Evolutionary conservation across 2,113 vertebrate species (phyloP).

Genomic region (Chionis minor): DNA sequence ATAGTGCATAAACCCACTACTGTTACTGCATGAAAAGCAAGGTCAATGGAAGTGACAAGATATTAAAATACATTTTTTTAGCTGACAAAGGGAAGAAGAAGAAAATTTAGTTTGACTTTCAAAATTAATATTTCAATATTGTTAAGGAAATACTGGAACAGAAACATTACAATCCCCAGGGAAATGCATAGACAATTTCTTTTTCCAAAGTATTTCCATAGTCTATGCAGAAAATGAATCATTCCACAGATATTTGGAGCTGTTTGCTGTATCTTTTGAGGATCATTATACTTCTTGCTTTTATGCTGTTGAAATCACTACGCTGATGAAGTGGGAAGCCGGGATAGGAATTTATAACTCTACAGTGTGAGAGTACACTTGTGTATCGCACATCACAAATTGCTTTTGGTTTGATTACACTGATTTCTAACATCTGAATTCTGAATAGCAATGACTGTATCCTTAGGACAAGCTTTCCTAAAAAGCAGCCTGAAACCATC

Average conservation of each 20-base stretch:
- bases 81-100: neutral
- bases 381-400: neutral
- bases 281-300: neutral
- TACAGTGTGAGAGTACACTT: neutral
- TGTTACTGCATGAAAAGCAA: neutral
- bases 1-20: neutral
- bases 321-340: neutral
- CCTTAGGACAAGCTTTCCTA: neutral
- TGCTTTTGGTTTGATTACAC: neutral
- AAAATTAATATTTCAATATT: conserved; percentile 12
- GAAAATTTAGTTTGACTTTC: neutral
- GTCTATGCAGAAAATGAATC: neutral
- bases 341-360: neutral
- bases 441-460: neutral
- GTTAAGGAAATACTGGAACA: neutral
- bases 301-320: neutral
- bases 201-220: neutral
- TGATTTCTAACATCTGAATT: neutral
- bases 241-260: neutral
- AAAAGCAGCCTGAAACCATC: neutral
- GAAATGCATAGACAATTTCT: neutral
- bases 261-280: neutral
- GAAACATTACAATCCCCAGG: neutral
- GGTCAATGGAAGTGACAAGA: neutral
- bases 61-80: neutral